These are phyloP conservation scores for Halictus ligatus DNA, from an alignment of 2,888 invertebrate species.

Conservation along the genomic window DNA sequence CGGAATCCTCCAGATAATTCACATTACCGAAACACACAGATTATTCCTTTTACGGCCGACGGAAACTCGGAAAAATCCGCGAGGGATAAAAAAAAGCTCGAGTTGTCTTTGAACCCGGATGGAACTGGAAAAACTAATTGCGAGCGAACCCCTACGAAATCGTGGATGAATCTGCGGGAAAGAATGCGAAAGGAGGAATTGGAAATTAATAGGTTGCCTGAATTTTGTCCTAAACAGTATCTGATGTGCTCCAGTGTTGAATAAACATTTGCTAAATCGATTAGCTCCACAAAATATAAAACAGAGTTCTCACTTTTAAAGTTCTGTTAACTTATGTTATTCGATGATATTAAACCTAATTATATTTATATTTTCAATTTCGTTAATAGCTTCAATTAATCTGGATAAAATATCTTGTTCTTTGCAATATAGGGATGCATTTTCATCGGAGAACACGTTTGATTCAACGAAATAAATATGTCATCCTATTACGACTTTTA, in stretches of 20 bases:
- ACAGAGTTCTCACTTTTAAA: background rate
- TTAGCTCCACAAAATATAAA: background rate
- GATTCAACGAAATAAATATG: too few species aligned
- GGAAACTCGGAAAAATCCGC: background rate
- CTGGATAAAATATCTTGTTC: too few species aligned
- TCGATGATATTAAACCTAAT: too few species aligned
- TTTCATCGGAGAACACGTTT: too few species aligned
- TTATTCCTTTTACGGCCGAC: slow-evolving; percentile 22
- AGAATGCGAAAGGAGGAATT: background rate
- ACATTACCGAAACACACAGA: slow-evolving; percentile 44
- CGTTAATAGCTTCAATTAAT: too few species aligned
- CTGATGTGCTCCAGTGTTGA: background rate
- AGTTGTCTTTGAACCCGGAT: background rate
- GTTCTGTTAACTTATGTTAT: too few species aligned
- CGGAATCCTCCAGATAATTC: slow-evolving; percentile 52
- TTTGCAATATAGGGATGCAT: too few species aligned
- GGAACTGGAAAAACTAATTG: background rate
- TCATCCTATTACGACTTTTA: background rate
- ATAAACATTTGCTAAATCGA: background rate
- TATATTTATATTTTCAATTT: too few species aligned
- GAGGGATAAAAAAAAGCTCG: background rate
- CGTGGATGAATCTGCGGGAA: background rate
- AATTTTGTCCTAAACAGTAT: background rate
- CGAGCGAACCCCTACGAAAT: background rate
- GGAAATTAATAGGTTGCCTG: background rate